These are phyloP conservation scores for Pan paniscus DNA, from an alignment of 2,113 vertebrate genomes.

Conservation along the genomic window DNA sequence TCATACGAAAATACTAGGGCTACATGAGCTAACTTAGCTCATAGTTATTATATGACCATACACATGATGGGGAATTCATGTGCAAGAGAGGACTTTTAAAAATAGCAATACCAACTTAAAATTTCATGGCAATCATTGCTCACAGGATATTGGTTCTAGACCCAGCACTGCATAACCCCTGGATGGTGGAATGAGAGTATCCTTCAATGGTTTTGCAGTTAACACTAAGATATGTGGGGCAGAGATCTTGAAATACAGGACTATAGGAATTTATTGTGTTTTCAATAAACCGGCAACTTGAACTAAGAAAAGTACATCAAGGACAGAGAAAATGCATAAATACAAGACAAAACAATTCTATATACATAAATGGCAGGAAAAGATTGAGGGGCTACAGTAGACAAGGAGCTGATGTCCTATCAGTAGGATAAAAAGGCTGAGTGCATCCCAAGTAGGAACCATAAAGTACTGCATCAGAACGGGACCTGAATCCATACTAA, in stretches of 20 bases:
- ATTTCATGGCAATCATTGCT: not conserved
- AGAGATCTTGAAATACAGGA: not conserved
- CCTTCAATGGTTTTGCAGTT: not conserved
- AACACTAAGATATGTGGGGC: not conserved
- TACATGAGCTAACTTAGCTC: not conserved
- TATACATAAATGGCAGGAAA: not conserved
- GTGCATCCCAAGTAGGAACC: accelerated
- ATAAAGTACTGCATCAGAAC: not conserved
- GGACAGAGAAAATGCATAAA: not conserved
- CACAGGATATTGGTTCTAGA: too few relatives aligned
- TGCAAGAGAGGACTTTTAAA: not conserved
- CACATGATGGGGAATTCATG: not conserved
- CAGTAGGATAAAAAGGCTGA: not conserved
- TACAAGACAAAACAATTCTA: not conserved
- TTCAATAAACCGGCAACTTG: not conserved
- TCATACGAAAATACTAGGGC: not conserved
- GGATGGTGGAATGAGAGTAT: too few relatives aligned
- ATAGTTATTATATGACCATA: not conserved
- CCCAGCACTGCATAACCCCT: not conserved
- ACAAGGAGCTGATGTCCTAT: not conserved
- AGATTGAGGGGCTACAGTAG: not conserved
- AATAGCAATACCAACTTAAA: not conserved
- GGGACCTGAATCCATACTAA: not conserved
- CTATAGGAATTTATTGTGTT: not conserved
- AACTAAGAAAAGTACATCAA: not conserved